Evolutionary conservation across 2,113 vertebrate species (phyloP).

Genomic region (Rhombomys opimus): DNA sequence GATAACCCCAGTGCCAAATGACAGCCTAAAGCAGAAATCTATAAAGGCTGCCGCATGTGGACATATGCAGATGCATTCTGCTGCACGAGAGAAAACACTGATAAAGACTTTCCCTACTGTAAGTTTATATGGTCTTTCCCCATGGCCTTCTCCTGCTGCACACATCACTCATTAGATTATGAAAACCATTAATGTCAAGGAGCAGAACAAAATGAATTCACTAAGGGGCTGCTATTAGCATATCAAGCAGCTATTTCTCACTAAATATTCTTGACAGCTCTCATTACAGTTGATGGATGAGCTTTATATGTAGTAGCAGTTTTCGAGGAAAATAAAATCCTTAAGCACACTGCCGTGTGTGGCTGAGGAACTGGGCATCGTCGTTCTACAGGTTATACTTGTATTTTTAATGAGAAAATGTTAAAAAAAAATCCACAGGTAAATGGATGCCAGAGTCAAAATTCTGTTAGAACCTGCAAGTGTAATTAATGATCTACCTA

Average conservation of each 20-base stretch:
- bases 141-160: constrained; percentile 90
- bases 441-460: constrained; percentile 85
- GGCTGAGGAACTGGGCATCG: constrained; percentile 79
- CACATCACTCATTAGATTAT: constrained; percentile 97
- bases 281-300: constrained; percentile 94
- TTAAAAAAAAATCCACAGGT: constrained; percentile 83
- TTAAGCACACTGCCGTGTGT: constrained; percentile 80
- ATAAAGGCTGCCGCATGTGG: neutral
- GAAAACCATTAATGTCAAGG: constrained; percentile 95
- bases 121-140: constrained; percentile 84
- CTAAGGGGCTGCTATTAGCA: constrained; percentile 92
- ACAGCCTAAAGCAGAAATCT: constrained; percentile 32
- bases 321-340: constrained; percentile 88
- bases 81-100: constrained; percentile 64
- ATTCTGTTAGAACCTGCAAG: constrained; percentile 83
- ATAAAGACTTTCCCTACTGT: constrained; percentile 68
- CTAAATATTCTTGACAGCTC: constrained; percentile 95
- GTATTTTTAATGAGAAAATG: constrained; percentile 75
- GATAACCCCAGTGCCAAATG: constrained; percentile 9
- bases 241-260: constrained; percentile 94
- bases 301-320: constrained; percentile 92
- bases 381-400: constrained; percentile 84
- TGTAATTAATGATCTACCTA: constrained; percentile 84
- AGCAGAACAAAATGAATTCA: constrained; percentile 94
- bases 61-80: constrained; percentile 19